A percentile compares a stretch with the other conserved stretches of the same genome.
Conservation (phyloP, 2,888 invertebrate genomes). For the Calliphora vomitoria region DNA sequence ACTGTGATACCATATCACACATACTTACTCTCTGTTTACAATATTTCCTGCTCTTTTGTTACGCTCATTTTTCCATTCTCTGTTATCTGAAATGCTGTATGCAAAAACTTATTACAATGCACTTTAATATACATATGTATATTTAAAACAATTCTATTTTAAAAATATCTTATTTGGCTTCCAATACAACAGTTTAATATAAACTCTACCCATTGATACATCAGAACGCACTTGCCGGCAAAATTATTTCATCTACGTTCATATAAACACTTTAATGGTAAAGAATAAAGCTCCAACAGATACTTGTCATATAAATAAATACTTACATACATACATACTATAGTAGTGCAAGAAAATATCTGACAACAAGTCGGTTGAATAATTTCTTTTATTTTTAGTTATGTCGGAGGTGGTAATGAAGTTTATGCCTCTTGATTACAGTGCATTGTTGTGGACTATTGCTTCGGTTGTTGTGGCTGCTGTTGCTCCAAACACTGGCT, state of each 20-base stretch:
- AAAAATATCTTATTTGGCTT: conserved; percentile 36
- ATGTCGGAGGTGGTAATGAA: conserved; percentile 56
- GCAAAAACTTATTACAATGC: conserved; percentile 9
- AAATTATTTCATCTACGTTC: conserved; percentile 24
- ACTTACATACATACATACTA: background rate
- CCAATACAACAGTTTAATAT: conserved; percentile 40
- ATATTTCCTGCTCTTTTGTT: background rate
- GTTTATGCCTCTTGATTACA: conserved; percentile 23
- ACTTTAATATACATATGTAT: background rate
- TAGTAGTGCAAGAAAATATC: conserved; percentile 9
- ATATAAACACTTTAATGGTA: background rate
- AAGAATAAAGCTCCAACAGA: background rate
- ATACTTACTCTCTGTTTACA: conserved; percentile 14
- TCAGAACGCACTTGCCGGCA: conserved; percentile 22
- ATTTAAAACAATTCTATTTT: conserved; percentile 12
- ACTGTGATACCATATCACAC: conserved; percentile 18
- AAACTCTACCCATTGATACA: conserved; percentile 45
- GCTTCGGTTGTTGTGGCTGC: conserved; percentile 75
- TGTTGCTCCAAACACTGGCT: conserved; percentile 68
- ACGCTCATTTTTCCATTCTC: background rate
- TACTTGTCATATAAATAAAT: background rate
- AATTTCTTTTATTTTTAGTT: conserved; percentile 38
- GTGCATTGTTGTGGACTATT: conserved; percentile 48
- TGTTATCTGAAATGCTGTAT: conserved; percentile 9
- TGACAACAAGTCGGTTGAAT: background rate